Evolutionary conservation across 1,140 invertebrate genomes (phyloP), one percentile per base, ranked within the genome.

Genomic region (Bursaphelenchus mucronatus): DNA sequence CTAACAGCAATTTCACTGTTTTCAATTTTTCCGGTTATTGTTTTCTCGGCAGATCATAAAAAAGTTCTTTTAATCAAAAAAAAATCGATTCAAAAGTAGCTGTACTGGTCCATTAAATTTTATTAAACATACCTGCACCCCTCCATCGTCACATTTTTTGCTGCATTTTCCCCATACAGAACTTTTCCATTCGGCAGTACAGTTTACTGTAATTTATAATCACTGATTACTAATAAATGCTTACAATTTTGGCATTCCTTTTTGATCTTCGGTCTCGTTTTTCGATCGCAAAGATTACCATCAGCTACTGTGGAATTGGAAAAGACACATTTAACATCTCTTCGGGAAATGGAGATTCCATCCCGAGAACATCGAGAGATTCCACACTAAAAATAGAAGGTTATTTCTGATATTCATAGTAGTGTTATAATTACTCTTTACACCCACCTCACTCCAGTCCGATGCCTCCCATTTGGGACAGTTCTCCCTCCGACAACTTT

Each of bases 391-490:
- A 77, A 57, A 9, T 6, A 50, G 21, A 21, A n/a, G 40, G 9
- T 73, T 62, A 15, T 7, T 5, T 15, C 8, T 19, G 43, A 4
- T 9, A 7, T 4, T 53, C 3, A 3, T 44, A 71, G 9, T 5
- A 52, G 17, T 15, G 8, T 13, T 57, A 21, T 13, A 3, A 15
- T 13, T 3, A 5, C 0, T 43, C 30, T 61, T 17, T 15, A 67
- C 56, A 55, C 44, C 15, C 17, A 67, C 61, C 40, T 73, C 67
- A 19, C 64, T 69, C 77, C 77, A 79, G 11, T 77, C 61, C 19
- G 53, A 52, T n/a, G 57, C 66, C 44, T 73, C 73, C 77, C 77
- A 79, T 39, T 64, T 43, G 7, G 77, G 76, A 61, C 77, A 79
- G n/a, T 73, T 64, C 46, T 47, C 54, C 47, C 66, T 51, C 15